Evolutionary conservation across 2,888 invertebrate species (phyloP).

Genomic region (Selenia dentaria): DNA sequence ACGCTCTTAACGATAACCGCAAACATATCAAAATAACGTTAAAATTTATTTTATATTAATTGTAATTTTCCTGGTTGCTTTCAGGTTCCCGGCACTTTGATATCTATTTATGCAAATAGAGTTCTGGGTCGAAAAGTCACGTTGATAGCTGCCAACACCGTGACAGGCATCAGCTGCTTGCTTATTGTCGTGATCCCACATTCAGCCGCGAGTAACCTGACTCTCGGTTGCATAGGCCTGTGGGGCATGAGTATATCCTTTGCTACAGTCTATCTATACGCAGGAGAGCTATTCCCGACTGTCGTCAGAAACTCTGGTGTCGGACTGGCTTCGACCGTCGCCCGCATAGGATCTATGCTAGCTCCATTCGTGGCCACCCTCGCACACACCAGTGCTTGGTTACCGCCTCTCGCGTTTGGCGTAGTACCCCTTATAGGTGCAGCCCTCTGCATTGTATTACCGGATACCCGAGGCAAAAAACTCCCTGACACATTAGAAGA

Average conservation of each 20-base stretch:
- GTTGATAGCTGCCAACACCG: constrained; percentile 86
- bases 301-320: constrained; percentile 94
- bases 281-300: constrained; percentile 95
- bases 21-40: background rate
- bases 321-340: constrained; percentile 93
- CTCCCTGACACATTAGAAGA: constrained; percentile 93
- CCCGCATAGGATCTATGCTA: constrained; percentile 93
- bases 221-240: constrained; percentile 90
- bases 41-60: constrained; percentile 1
- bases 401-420: constrained; percentile 91
- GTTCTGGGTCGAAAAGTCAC: constrained; percentile 88
- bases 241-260: constrained; percentile 93
- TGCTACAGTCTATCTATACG: constrained; percentile 94
- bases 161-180: constrained; percentile 87
- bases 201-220: constrained; percentile 78
- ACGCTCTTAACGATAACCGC: background rate
- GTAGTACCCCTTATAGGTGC: constrained; percentile 88
- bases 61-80: constrained; percentile 37
- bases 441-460: constrained; percentile 87
- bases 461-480: constrained; percentile 91
- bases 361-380: constrained; percentile 93
- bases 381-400: constrained; percentile 78
- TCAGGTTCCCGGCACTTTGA: constrained; percentile 85
- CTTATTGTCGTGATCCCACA: constrained; percentile 83
- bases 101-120: constrained; percentile 87